These are phyloP conservation scores for Mystacides longicornis DNA, from an alignment of 2,888 invertebrate genomes.

Conservation along the genomic window DNA sequence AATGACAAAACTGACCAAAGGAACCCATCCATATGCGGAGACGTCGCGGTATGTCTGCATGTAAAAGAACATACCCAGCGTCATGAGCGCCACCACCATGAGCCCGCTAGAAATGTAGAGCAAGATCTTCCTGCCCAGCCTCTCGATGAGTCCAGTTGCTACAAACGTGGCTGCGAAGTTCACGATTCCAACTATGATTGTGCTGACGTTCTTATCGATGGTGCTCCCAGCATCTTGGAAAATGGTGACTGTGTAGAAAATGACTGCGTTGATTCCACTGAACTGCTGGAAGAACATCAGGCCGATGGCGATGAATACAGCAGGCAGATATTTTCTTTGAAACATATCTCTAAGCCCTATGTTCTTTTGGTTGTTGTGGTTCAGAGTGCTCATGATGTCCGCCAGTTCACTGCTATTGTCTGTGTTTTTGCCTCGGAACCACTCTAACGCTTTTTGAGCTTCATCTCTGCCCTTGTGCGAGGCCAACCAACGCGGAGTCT, in stretches of 20 bases:
- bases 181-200: slow-evolving; percentile 82
- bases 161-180: slow-evolving; percentile 85
- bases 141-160: slow-evolving; percentile 80
- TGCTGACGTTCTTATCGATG: slow-evolving; percentile 67
- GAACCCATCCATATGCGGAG: slow-evolving; percentile 63
- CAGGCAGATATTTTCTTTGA: slow-evolving; percentile 61
- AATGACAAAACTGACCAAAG: slow-evolving; percentile 70
- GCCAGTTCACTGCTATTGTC: slow-evolving; percentile 73
- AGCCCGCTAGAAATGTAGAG: slow-evolving; percentile 74
- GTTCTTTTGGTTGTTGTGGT: slow-evolving; percentile 54
- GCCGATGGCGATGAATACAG: slow-evolving; percentile 73
- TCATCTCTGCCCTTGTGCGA: slow-evolving; percentile 58
- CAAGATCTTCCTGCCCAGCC: slow-evolving; percentile 80
- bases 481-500: slow-evolving; percentile 89
- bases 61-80: slow-evolving; percentile 74
- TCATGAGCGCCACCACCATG: slow-evolving; percentile 66
- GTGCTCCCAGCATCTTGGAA: slow-evolving; percentile 78
- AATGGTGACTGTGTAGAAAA: slow-evolving; percentile 85
- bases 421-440: slow-evolving; percentile 72
- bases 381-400: slow-evolving; percentile 64
- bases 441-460: slow-evolving; percentile 69
- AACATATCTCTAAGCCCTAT: slow-evolving; percentile 60
- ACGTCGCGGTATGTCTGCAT: slow-evolving; percentile 52
- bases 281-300: slow-evolving; percentile 95
- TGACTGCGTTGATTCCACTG: slow-evolving; percentile 91